Conservation (phyloP, 2,113 vertebrate species). For the Etheostoma cragini region DNA sequence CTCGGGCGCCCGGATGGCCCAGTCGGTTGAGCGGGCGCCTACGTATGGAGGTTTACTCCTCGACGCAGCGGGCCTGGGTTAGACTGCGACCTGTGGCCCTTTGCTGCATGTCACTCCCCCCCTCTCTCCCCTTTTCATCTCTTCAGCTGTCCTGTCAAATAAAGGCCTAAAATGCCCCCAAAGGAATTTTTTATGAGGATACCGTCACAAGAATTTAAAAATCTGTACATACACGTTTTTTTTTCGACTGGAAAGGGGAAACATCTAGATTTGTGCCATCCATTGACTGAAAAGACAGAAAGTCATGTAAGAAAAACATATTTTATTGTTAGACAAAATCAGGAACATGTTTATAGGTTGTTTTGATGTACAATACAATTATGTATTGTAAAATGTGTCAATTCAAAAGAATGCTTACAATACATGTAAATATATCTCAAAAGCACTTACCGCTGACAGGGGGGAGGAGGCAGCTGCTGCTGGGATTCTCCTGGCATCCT, state of each 20-base stretch:
- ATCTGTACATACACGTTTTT: conserved; percentile 86
- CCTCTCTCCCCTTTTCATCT: no score
- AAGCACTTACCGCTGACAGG: conserved; percentile 88
- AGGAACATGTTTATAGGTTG: background rate
- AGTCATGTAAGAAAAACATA: background rate
- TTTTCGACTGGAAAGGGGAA: conserved; percentile 84
- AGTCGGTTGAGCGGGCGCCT: no score
- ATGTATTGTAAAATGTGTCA: background rate
- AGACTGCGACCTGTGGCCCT: no score
- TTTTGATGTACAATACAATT: background rate
- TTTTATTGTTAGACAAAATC: background rate
- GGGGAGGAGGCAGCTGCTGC: conserved; percentile 84
- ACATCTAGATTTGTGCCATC: conserved; percentile 84
- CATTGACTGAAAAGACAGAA: conserved; percentile 81
- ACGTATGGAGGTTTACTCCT: background rate
- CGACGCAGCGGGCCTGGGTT: no score
- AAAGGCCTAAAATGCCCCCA: no score
- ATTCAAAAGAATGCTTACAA: background rate
- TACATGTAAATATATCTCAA: background rate
- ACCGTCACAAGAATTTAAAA: background rate
- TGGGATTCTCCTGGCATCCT: conserved; percentile 98
- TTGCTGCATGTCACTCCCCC: no score
- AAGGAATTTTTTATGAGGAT: background rate
- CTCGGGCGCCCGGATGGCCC: no score
- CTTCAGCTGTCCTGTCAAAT: no score